Base-by-base conservation (phyloP, 2,113 vertebrate genomes). In the Heloderma charlesbogerti region DNA sequence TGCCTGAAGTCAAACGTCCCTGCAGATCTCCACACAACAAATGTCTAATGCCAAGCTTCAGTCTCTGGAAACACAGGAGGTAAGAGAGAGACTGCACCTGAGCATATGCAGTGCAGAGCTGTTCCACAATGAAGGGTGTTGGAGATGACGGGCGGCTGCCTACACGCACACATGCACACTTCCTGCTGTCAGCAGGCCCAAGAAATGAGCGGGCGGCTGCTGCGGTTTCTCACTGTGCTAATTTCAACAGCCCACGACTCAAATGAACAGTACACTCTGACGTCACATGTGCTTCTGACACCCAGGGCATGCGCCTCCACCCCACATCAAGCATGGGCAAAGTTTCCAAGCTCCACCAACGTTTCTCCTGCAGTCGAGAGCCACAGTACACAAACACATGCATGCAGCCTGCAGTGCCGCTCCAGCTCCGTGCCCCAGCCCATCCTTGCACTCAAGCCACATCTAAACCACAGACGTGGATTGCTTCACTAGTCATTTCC, bases 301-400 rank as follows among this genome's bases (percentile, higher is more conserved):
- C 48, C 7, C 0, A 0, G 0, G 0, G 27, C 2, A 40, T 1
- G 37, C 83, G 22, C 66, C 51, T 54, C 51, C 71, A 13, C 0
- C 45, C 51, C 9, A 48, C 77, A n/a, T 20, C 13, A 5, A 43
- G 40, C 71, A 45, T 88, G 0, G 20, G 27, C 63, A 63, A 63
- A 54, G 18, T 67, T 88, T 79, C 75, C 75, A 48, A 48, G 63
- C 40, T n/a, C 37, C 4, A 40, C 31, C 6, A 16, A 45, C 20
- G 31, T 6, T n/a, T 45, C 57, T 63, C 37, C 63, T n/a, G 75
- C 40, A 20, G 29, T 51, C n/a, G 60, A 43, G 77, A 80, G 34
- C 9, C 57, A 31, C 45, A 18, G 1, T 20, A 3, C 37, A 12
- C 51, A 60, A 5, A 3, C 54, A 37, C 16, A 80, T 29, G 3